Evolutionary conservation across 2,113 vertebrate species (phyloP), one percentile per base, ranked within the genome.

Genomic region (Beaufortia kweichowensis): DNA sequence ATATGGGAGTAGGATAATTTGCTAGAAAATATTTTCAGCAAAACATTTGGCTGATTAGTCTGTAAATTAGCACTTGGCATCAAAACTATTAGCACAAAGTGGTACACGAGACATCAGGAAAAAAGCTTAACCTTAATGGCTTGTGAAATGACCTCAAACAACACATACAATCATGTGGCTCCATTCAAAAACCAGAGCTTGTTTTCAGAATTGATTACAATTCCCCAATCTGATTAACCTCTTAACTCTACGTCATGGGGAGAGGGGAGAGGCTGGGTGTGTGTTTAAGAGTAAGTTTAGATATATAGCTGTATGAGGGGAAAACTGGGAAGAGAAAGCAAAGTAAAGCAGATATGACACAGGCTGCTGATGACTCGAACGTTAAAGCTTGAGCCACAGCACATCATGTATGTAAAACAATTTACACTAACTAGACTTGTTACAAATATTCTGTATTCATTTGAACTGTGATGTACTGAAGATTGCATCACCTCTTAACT

Each of bases 101-200:
- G 29, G 28, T 67, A 23, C 41, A 65, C 15, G 15, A 24, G 3
- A 55, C 17, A 17, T 14, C 39, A 74, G 41, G 10, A 56, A 35
- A 56, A 76, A 76, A 66, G 3, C 74, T 31, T 56, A 48, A 15
- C 31, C 46, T 4, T 11, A 65, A 26, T 75, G 46, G 61, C 35
- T 63, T 8, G 19, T 11, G 26, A 19, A 29, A 10, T 50, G 73
- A 65, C 41, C 55, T 59, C 75, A 19, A 12, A 33, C 41, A 60
- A 24, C 67, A 69, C 57, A 28, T 41, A n/a, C 26, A 17, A 3
- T 76, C 62, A 75, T 55, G n/a, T 59, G 31, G 29, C 62, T 17
- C 70, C 35, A 75, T 78, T 82, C 57, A 79, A 71, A 74, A 78
- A 81, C 31, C 76, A 74, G 64, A 57, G 56, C 56, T 28, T 39